These are phyloP conservation scores for Trachelus iudaicus DNA, from an alignment of 2,888 invertebrate species.

Conservation along the genomic window DNA sequence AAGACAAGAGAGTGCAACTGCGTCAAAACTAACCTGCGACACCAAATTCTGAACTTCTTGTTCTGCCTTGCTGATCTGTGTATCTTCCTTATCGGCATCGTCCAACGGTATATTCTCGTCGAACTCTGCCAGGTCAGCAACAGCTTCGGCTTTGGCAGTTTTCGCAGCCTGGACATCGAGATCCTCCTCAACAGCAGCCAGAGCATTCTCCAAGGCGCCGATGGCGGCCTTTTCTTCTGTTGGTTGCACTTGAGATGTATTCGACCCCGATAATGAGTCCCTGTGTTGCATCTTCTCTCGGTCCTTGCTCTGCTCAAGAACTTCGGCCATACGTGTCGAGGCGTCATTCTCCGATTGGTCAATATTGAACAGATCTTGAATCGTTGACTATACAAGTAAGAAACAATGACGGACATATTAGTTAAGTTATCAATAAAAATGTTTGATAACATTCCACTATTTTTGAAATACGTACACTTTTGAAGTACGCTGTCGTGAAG, in stretches of 20 bases:
- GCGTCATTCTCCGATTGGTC: constrained; percentile 74
- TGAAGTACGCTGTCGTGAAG: constrained; percentile 97
- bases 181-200: constrained; percentile 95
- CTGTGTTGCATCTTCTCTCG: constrained; percentile 60
- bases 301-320: constrained; percentile 68
- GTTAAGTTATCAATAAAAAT: constrained; percentile 10
- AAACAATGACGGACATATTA: constrained; percentile 19
- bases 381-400: constrained; percentile 75
- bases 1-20: background rate
- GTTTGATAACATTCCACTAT: background rate
- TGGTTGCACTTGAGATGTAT: constrained; percentile 33
- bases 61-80: constrained; percentile 79
- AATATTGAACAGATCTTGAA: constrained; percentile 91
- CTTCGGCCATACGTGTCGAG: constrained; percentile 70
- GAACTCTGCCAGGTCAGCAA: constrained; percentile 92
- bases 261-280: constrained; percentile 34
- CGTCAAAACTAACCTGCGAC: constrained; percentile 71
- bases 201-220: constrained; percentile 80
- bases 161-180: constrained; percentile 92
- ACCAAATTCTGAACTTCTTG: constrained; percentile 78
- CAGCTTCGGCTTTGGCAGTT: constrained; percentile 89
- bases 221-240: constrained; percentile 72
- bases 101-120: constrained; percentile 94
- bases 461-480: constrained; percentile 72
- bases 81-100: constrained; percentile 69